Evolutionary conservation across 1,140 invertebrate genomes (phyloP).

Genomic region (Lordiphosa mommai): DNA sequence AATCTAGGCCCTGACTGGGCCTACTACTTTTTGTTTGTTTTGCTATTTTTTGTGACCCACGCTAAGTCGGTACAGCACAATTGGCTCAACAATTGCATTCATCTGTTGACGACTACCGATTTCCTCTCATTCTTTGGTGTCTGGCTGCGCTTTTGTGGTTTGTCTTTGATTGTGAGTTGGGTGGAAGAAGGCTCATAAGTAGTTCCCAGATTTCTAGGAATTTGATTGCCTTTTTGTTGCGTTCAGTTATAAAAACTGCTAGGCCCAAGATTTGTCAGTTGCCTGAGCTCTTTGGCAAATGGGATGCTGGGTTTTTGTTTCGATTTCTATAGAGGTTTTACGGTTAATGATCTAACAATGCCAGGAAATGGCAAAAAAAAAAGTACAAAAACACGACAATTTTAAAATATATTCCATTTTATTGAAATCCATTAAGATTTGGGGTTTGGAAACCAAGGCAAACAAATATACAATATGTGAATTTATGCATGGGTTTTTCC

Average conservation of each 20-base stretch:
- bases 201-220: conserved; percentile 52
- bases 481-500: no score
- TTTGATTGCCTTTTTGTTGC: conserved; percentile 67
- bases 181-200: conserved; percentile 4
- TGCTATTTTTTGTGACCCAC: conserved; percentile 52
- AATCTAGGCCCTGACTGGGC: conserved; percentile 7
- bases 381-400: conserved; percentile 13
- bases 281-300: conserved; percentile 43
- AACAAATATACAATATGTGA: no score
- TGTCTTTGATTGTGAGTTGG: conserved; percentile 12
- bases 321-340: conserved; percentile 48
- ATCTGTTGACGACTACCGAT: conserved; percentile 43
- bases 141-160: conserved; percentile 62
- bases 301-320: conserved; percentile 57
- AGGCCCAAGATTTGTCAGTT: conserved; percentile 16
- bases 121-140: conserved; percentile 22
- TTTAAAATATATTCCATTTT: not conserved
- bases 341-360: conserved; percentile 52
- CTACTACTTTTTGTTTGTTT: conserved; percentile 48
- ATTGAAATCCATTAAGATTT: no score
- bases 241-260: conserved; percentile 10
- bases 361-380: conserved; percentile 31
- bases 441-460: no score
- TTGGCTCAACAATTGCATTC: conserved; percentile 21
- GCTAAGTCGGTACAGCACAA: no score